A percentile compares a stretch with the other conserved stretches of the same genome.
phyloP scores from a whole-genome alignment of 1,140 invertebrate genomes.

The Cryptotermes secundus region DNA sequence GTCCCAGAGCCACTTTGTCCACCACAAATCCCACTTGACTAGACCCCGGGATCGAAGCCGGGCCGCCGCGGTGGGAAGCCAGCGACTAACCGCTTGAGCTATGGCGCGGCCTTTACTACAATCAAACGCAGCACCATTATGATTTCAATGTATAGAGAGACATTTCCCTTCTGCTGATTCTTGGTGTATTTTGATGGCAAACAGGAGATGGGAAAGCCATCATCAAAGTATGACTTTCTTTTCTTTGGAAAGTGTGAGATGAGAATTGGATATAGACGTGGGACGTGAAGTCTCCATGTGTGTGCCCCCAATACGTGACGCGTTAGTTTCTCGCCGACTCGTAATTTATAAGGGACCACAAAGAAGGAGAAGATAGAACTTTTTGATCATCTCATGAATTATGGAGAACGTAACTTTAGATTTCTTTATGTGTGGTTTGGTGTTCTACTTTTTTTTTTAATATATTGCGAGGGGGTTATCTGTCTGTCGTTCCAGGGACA shows the following conservation, averaged over 20 bases:
- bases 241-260: background rate
- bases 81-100: too few species aligned
- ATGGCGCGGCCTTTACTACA: too few species aligned
- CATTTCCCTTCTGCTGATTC: too few species aligned
- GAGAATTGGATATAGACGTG: conserved; percentile 13
- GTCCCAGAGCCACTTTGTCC: too few species aligned
- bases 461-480: background rate
- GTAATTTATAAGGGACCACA: background rate
- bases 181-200: background rate
- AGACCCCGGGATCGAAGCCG: too few species aligned
- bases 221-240: background rate
- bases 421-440: background rate
- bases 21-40: too few species aligned
- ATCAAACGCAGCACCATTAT: too few species aligned
- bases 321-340: background rate
- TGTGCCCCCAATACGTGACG: background rate
- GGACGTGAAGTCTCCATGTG: background rate
- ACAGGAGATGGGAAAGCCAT: background rate
- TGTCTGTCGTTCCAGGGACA: background rate
- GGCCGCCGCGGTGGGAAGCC: too few species aligned
- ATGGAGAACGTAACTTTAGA: background rate
- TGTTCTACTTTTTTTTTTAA: background rate
- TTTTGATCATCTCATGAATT: conserved; percentile 14
- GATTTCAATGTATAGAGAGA: too few species aligned
- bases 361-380: background rate